These are phyloP conservation scores for Guaruba guarouba DNA, from an alignment of 2,113 vertebrate species.

Conservation along the genomic window DNA sequence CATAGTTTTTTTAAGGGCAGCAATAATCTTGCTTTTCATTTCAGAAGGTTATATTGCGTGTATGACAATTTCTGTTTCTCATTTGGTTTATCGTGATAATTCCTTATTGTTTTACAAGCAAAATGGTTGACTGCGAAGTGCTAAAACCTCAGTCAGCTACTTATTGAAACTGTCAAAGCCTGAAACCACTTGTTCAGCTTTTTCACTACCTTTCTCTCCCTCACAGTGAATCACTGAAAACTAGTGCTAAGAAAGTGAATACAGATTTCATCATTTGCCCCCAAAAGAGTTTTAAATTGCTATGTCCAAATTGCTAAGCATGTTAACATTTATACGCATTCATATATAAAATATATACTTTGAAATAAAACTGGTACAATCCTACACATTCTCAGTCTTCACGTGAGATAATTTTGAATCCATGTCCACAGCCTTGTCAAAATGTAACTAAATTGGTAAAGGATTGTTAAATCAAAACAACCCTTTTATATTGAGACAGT, in stretches of 20 bases:
- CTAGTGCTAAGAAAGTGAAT: background rate
- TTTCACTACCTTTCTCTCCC: background rate
- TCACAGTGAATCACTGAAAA: background rate
- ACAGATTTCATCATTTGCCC: background rate
- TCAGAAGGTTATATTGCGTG: background rate
- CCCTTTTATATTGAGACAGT: background rate
- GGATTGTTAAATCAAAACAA: background rate
- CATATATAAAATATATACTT: background rate
- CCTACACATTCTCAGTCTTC: background rate
- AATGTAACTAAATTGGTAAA: background rate
- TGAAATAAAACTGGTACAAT: background rate
- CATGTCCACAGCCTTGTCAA: background rate
- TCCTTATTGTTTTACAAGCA: background rate
- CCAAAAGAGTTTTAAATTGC: background rate
- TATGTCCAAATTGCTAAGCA: background rate
- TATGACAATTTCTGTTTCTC: background rate
- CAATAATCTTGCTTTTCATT: background rate
- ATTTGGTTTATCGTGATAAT: background rate
- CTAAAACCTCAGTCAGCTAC: background rate
- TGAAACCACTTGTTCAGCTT: background rate
- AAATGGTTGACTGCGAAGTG: background rate
- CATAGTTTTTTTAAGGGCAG: background rate
- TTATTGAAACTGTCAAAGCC: background rate
- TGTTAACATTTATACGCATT: background rate
- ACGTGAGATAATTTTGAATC: background rate